phyloP scores from a whole-genome alignment of 2,797 vertebrate species.

The Hapalemur alaotrensis region DNA sequence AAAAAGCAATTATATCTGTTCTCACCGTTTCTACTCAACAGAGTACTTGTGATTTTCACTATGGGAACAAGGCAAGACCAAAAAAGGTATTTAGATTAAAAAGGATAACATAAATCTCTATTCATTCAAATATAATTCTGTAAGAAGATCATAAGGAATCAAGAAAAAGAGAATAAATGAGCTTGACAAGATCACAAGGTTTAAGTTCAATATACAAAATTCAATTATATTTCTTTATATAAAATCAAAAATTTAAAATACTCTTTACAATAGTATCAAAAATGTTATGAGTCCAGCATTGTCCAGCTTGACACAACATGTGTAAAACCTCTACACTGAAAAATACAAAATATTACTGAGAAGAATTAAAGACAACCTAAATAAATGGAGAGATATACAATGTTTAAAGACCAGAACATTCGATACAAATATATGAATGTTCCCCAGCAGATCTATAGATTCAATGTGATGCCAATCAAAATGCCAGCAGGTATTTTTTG shows the following conservation, averaged over 20 bases:
- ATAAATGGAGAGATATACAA: not conserved
- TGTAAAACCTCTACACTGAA: not conserved
- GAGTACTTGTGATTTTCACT: not conserved
- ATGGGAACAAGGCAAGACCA: not conserved
- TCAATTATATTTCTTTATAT: not conserved
- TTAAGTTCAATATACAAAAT: not conserved
- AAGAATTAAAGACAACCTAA: not conserved
- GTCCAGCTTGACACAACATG: not conserved
- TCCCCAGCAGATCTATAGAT: not conserved
- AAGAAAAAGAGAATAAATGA: not conserved
- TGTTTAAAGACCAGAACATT: not conserved
- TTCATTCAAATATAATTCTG: not conserved
- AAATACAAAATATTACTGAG: not conserved
- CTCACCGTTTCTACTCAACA: not conserved
- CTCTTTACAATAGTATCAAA: not conserved
- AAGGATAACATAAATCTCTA: not conserved
- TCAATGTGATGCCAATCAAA: not conserved
- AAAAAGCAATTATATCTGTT: not conserved
- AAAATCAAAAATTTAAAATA: not conserved
- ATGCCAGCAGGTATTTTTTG: not conserved
- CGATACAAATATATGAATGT: not conserved
- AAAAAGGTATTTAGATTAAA: not conserved
- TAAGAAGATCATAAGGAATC: not conserved
- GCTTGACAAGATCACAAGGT: not conserved
- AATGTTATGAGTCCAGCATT: not conserved